phyloP scores from a whole-genome alignment of 2,113 vertebrate genomes.

The Thalassoma bifasciatum region DNA sequence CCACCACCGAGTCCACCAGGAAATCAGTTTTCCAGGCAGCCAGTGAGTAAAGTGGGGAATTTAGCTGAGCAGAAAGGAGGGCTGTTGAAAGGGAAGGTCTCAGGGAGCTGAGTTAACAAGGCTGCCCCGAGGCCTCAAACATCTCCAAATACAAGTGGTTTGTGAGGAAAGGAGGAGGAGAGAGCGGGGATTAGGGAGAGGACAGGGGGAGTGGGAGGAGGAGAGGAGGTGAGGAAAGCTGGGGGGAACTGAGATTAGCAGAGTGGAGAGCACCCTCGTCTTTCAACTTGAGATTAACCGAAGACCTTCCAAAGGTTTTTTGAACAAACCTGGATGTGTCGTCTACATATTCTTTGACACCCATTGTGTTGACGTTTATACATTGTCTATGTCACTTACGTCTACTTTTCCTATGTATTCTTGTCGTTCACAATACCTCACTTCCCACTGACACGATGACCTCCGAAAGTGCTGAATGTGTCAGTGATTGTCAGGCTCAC shows the following conservation, averaged over 20 bases:
- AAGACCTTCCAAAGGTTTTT: too few relatives aligned
- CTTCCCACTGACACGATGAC: too few relatives aligned
- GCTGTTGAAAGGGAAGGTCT: conserved; percentile 4
- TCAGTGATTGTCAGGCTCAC: too few relatives aligned
- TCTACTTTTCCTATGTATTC: too few relatives aligned
- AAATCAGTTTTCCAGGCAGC: conserved; percentile 16
- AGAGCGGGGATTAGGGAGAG: not conserved
- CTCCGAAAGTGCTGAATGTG: too few relatives aligned
- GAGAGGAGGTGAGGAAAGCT: not conserved
- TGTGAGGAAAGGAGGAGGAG: not conserved
- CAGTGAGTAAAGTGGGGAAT: not conserved
- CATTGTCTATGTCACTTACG: too few relatives aligned
- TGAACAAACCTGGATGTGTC: too few relatives aligned
- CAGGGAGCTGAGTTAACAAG: conserved; percentile 23
- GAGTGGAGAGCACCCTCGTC: not conserved
- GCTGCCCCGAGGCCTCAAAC: conserved; percentile 6
- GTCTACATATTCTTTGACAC: too few relatives aligned
- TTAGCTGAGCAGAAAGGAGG: conserved; percentile 2
- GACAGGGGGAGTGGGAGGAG: not conserved
- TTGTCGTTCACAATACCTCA: too few relatives aligned
- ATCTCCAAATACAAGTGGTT: conserved; percentile 6
- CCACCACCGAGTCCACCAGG: not conserved
- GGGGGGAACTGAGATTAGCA: not conserved
- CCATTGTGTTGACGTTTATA: too few relatives aligned
- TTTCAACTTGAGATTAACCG: too few relatives aligned